These are phyloP conservation scores for Melieria picta DNA, from an alignment of 2,888 invertebrate species.

Conservation along the genomic window DNA sequence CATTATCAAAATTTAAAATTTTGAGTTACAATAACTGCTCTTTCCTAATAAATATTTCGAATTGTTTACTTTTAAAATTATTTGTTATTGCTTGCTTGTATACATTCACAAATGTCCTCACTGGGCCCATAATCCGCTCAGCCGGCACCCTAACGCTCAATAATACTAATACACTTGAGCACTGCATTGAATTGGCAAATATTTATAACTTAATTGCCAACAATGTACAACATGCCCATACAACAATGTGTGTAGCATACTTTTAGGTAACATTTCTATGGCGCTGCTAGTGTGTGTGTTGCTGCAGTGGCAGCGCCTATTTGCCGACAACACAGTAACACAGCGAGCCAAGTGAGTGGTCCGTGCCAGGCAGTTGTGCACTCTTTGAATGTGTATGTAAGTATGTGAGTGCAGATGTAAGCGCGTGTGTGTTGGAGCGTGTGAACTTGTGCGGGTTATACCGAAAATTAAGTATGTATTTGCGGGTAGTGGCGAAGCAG, in stretches of 20 bases:
- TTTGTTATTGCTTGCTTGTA: too few relatives aligned
- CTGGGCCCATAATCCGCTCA: too few relatives aligned
- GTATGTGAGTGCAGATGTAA: background rate
- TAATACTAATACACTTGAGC: conserved; percentile 18
- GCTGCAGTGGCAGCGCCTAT: background rate
- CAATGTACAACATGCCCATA: conserved; percentile 1
- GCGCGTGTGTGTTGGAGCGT: background rate
- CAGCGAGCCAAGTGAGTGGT: too few relatives aligned
- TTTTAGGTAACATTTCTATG: conserved; percentile 12
- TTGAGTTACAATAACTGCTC: too few relatives aligned
- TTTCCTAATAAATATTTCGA: too few relatives aligned
- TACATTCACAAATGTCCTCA: too few relatives aligned
- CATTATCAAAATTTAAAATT: too few relatives aligned
- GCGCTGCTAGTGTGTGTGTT: background rate
- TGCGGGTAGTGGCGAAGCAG: background rate
- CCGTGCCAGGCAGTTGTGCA: too few relatives aligned
- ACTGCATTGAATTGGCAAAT: conserved; percentile 33
- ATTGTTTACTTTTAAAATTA: too few relatives aligned
- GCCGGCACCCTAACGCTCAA: too few relatives aligned
- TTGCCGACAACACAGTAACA: background rate
- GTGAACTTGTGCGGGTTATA: conserved; percentile 1
- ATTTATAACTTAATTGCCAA: conserved; percentile 35
- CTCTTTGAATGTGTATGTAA: background rate
- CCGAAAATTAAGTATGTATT: background rate
- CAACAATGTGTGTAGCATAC: conserved; percentile 9